Conservation (phyloP, 2,888 invertebrate species). For the Serrognathus titanus region DNA sequence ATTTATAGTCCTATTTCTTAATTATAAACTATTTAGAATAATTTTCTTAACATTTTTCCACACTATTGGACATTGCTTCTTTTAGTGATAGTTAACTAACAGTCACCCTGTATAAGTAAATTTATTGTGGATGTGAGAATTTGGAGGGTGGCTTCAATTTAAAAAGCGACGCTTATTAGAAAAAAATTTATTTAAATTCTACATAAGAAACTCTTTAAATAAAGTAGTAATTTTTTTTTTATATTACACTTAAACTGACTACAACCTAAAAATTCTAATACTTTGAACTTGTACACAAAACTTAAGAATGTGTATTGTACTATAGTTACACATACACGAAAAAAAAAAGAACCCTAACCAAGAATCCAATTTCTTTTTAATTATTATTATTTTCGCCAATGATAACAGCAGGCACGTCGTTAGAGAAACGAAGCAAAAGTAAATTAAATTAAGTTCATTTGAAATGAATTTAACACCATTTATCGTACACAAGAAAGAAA, state of each 20-base stretch:
- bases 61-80: no score
- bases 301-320: slow-evolving; percentile 3
- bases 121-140: no score
- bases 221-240: slow-evolving; percentile 19
- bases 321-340: slow-evolving; percentile 10
- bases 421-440: not conserved
- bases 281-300: slow-evolving; percentile 16
- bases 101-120: no score
- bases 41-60: no score
- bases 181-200: slow-evolving; percentile 16
- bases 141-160: no score
- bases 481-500: not conserved
- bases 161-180: not conserved
- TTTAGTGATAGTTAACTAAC: no score
- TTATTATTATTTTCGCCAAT: no score
- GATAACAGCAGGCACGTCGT: not conserved
- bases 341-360: slow-evolving; percentile 4
- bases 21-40: no score
- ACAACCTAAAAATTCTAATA: slow-evolving; percentile 13
- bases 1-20: no score
- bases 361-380: no score
- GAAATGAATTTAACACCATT: not conserved
- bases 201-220: slow-evolving; percentile 15
- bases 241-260: slow-evolving; percentile 14
- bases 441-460: not conserved